Percentiles rank a stretch among this genome's conserved stretches.
phyloP scores from a whole-genome alignment of 2,888 invertebrate genomes.

The Pimpla rufipes region DNA sequence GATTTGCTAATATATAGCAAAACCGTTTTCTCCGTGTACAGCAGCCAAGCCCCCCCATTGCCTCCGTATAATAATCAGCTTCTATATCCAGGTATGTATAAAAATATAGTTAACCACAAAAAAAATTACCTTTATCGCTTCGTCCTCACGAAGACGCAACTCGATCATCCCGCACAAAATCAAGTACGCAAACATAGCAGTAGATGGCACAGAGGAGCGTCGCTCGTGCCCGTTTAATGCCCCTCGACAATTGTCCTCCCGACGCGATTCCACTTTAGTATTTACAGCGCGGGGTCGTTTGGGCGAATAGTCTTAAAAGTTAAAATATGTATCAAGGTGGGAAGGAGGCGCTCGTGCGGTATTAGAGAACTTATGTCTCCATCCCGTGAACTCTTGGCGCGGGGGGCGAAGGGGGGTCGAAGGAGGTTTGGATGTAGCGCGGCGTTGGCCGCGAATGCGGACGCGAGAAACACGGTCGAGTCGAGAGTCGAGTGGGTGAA shows the following conservation, averaged over 20 bases:
- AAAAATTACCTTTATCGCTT: too few species aligned
- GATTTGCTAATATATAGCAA: too few species aligned
- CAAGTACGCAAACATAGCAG: too few species aligned
- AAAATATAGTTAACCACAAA: too few species aligned
- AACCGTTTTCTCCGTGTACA: too few species aligned
- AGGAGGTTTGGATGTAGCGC: neutral
- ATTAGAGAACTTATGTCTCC: slow-evolving; percentile 64
- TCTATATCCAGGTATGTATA: too few species aligned
- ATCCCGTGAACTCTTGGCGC: slow-evolving; percentile 40
- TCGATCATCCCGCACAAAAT: too few species aligned
- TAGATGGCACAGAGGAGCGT: neutral
- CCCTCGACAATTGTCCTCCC: slow-evolving; percentile 18
- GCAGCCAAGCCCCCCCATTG: too few species aligned
- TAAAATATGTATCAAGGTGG: slow-evolving; percentile 58
- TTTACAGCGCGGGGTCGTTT: slow-evolving; percentile 52
- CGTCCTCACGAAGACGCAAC: too few species aligned
- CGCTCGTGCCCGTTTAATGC: neutral
- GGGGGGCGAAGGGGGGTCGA: too few species aligned
- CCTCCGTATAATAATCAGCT: too few species aligned
- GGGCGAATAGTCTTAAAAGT: slow-evolving; percentile 55
- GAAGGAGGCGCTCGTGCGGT: slow-evolving; percentile 45
- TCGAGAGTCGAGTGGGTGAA: slow-evolving; percentile 38
- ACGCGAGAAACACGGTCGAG: slow-evolving; percentile 26
- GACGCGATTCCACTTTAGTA: slow-evolving; percentile 38
- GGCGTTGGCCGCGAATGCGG: slow-evolving; percentile 27